phyloP scores from a whole-genome alignment of 2,113 vertebrate species.

The Neolamprologus longior region DNA sequence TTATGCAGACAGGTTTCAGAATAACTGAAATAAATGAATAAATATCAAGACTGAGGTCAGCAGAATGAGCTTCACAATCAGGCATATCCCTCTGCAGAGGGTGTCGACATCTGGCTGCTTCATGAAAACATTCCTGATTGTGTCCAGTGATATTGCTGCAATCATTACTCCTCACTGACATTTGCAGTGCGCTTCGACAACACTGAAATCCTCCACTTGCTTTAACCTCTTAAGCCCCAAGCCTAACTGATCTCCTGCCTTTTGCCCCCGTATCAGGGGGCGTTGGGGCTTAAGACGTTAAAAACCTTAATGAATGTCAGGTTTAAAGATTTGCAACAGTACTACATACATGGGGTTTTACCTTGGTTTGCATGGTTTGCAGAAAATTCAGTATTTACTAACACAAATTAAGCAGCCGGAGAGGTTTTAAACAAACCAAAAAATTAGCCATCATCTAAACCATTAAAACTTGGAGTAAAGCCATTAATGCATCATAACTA shows the following conservation, averaged over 20 bases:
- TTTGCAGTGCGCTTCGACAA: conserved; percentile 16
- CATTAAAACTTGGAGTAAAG: neutral
- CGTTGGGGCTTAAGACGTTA: fast-evolving
- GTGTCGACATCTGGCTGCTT: conserved; percentile 35
- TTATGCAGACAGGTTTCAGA: conserved; percentile 24
- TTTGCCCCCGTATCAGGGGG: too few species aligned
- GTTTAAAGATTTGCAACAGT: neutral
- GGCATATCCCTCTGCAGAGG: conserved; percentile 4
- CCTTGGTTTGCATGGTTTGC: neutral
- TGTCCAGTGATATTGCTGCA: conserved; percentile 49
- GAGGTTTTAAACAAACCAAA: neutral
- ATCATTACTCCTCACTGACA: conserved; percentile 49
- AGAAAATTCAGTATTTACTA: neutral
- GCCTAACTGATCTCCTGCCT: too few species aligned
- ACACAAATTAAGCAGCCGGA: fast-evolving
- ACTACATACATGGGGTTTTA: neutral
- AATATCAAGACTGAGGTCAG: neutral
- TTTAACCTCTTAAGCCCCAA: neutral
- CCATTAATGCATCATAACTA: neutral
- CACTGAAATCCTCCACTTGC: neutral
- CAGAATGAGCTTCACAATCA: conserved; percentile 11
- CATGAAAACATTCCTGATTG: conserved; percentile 40
- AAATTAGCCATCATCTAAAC: neutral
- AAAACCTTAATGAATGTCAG: neutral
- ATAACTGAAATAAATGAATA: conserved; percentile 22